Percentiles rank a stretch among this genome's conserved stretches.
These are phyloP conservation scores for Ariolimax columbianus DNA, from an alignment of 2,888 invertebrate species.

Conservation along the genomic window DNA sequence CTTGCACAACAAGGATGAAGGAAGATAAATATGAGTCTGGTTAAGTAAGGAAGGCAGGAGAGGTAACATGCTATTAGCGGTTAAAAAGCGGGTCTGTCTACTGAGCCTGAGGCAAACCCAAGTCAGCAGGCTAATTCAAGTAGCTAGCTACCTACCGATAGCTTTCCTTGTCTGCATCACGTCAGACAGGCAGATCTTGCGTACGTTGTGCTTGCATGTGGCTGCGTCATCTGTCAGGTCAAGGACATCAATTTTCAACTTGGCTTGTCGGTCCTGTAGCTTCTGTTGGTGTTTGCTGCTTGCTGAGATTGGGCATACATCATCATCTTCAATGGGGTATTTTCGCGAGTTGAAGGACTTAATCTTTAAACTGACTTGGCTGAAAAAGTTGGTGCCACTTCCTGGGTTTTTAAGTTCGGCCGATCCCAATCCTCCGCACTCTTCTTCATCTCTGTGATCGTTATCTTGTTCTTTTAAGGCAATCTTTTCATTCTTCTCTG, in stretches of 20 bases:
- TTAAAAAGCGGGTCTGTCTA: neutral
- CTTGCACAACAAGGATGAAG: neutral
- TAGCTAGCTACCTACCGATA: conserved; percentile 53
- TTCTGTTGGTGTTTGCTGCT: conserved; percentile 39
- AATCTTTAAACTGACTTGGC: conserved; percentile 68
- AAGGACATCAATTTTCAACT: conserved; percentile 64
- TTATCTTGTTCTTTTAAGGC: neutral
- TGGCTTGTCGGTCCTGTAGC: conserved; percentile 43
- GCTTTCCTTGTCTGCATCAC: conserved; percentile 52
- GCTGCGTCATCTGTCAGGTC: conserved; percentile 67
- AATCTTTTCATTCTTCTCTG: conserved; percentile 15
- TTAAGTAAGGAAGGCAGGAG: neutral
- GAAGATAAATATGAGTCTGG: neutral
- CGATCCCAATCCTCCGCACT: neutral
- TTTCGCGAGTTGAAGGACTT: conserved; percentile 54
- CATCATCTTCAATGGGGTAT: conserved; percentile 40
- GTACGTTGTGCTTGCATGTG: conserved; percentile 59
- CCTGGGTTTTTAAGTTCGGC: conserved; percentile 16
- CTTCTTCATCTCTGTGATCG: neutral
- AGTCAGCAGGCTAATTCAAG: conserved; percentile 1
- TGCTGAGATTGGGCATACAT: conserved; percentile 24
- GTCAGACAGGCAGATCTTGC: conserved; percentile 62
- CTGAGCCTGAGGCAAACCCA: neutral
- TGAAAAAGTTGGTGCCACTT: conserved; percentile 58
- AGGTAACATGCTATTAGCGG: conserved; percentile 25